A percentile compares a stretch with the other conserved stretches of the same genome.
Evolutionary conservation across 2,888 invertebrate species (phyloP).

Genomic region (Venustoraphidia nigricollis): DNA sequence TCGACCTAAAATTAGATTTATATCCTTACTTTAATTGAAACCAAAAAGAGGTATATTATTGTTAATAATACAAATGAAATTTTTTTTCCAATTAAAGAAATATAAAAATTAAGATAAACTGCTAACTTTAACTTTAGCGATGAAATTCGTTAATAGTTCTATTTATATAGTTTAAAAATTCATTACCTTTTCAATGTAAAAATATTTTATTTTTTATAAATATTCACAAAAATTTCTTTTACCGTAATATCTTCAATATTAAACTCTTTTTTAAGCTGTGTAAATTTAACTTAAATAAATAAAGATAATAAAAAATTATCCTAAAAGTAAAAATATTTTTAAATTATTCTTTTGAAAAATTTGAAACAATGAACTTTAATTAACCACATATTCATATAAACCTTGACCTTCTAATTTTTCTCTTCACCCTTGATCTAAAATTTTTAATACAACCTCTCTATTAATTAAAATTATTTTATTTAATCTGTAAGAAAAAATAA

Average conservation of each 20-base stretch:
- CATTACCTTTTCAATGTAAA: too few relatives aligned
- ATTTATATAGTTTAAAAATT: too few relatives aligned
- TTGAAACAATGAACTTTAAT: slow-evolving; percentile 27
- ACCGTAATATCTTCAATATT: too few relatives aligned
- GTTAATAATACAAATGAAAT: slow-evolving; percentile 46
- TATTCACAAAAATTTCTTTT: too few relatives aligned
- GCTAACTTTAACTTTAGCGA: too few relatives aligned
- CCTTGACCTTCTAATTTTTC: slow-evolving; percentile 31
- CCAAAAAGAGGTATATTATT: slow-evolving; percentile 44
- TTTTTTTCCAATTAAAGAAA: slow-evolving; percentile 42
- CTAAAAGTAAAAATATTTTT: slow-evolving; percentile 31
- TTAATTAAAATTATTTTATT: too few relatives aligned
- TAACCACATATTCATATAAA: slow-evolving; percentile 26
- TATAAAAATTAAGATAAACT: slow-evolving; percentile 21
- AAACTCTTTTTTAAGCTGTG: too few relatives aligned
- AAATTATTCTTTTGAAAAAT: slow-evolving; percentile 32
- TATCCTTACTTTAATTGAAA: slow-evolving; percentile 32
- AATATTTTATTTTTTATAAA: too few relatives aligned
- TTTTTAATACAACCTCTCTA: slow-evolving; percentile 25
- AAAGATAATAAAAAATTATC: slow-evolving; percentile 27
- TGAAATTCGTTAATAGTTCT: too few relatives aligned
- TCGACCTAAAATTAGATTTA: slow-evolving; percentile 31
- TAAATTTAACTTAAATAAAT: not conserved
- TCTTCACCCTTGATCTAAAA: slow-evolving; percentile 33
- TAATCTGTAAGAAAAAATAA: too few relatives aligned